Percentiles rank a stretch among this genome's conserved stretches.
Evolutionary conservation across 2,113 vertebrate species (phyloP).

Genomic region (Willisornis vidua): DNA sequence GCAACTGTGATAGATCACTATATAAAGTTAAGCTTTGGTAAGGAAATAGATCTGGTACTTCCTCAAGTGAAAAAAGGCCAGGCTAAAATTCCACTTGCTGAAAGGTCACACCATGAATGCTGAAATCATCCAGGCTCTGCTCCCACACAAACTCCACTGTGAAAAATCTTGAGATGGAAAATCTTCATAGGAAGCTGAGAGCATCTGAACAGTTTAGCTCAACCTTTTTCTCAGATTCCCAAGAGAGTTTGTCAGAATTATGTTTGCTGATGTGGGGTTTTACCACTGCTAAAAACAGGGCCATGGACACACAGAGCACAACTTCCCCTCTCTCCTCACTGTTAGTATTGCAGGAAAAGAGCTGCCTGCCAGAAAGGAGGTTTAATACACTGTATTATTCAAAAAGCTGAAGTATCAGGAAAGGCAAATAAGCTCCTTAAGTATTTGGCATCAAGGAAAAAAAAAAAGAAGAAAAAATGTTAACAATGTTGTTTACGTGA

Average conservation of each 20-base stretch:
- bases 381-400: background rate
- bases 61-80: background rate
- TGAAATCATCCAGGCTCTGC: constrained; percentile 18
- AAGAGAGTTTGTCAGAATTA: background rate
- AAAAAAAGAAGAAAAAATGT: background rate
- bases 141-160: background rate
- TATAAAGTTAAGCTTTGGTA: background rate
- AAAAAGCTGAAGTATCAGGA: background rate
- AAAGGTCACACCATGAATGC: background rate
- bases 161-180: background rate
- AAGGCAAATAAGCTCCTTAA: background rate
- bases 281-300: background rate
- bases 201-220: background rate
- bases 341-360: background rate
- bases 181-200: background rate
- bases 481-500: background rate
- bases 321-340: background rate
- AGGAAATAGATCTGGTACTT: background rate
- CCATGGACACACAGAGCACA: background rate
- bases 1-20: background rate
- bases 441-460: background rate
- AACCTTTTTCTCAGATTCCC: background rate
- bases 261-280: background rate
- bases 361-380: background rate
- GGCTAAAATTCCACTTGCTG: background rate